Evolutionary conservation across 2,113 vertebrate species (phyloP).

Genomic region (Rhegmatorhina hoffmannsi): DNA sequence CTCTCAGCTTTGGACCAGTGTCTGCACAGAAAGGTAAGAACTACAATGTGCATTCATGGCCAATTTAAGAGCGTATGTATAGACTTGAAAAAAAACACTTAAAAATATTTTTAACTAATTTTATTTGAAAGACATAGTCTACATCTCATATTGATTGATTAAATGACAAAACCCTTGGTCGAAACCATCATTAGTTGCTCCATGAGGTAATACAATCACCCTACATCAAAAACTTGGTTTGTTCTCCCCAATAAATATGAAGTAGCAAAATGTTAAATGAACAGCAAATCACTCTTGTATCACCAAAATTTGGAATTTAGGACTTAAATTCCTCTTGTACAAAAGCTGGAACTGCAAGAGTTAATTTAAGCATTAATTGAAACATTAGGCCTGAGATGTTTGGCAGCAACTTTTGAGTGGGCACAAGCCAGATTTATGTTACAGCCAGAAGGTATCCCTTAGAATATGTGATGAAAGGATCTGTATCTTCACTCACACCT

Average conservation of each 20-base stretch:
- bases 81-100: background rate
- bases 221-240: slow-evolving; percentile 8
- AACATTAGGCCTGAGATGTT: slow-evolving; percentile 25
- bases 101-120: background rate
- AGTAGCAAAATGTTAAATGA: background rate
- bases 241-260: background rate
- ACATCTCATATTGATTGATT: background rate
- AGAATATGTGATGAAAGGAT: slow-evolving; percentile 59
- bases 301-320: background rate
- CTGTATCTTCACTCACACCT: slow-evolving; percentile 45
- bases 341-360: background rate
- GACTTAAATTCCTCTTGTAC: background rate
- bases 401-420: slow-evolving; percentile 50
- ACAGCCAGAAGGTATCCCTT: slow-evolving; percentile 33
- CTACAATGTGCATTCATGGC: background rate
- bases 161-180: background rate
- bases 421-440: slow-evolving; percentile 47
- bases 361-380: slow-evolving; percentile 26
- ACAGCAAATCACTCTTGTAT: background rate
- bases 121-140: background rate
- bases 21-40: background rate
- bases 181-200: background rate
- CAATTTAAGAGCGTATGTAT: background rate
- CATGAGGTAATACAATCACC: background rate
- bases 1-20: background rate